phyloP scores from a whole-genome alignment of 1,140 invertebrate genomes.

The Lamellibrachia luymesi region DNA sequence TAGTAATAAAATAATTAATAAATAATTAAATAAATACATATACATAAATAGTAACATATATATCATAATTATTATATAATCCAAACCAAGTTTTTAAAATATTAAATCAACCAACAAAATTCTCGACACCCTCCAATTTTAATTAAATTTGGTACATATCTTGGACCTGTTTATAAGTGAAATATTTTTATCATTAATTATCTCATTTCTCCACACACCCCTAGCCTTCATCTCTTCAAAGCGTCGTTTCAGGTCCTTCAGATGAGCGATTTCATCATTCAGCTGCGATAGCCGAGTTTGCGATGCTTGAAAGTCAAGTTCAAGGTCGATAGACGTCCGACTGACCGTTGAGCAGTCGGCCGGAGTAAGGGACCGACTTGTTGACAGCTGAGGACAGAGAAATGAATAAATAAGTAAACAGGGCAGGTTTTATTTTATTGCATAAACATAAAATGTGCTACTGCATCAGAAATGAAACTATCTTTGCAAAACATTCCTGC shows the following conservation, averaged over 20 bases:
- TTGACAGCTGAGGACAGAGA: background rate
- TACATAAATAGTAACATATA: background rate
- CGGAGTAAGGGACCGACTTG: background rate
- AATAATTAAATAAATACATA: too few relatives aligned
- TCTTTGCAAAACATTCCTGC: too few relatives aligned
- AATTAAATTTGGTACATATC: too few relatives aligned
- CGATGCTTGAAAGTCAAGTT: conserved; percentile 84
- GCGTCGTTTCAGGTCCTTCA: conserved; percentile 73
- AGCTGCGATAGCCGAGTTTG: conserved; percentile 78
- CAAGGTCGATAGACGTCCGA: conserved; percentile 86
- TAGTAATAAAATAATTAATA: too few relatives aligned
- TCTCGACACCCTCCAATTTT: background rate
- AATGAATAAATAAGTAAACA: background rate
- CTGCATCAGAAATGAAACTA: too few relatives aligned
- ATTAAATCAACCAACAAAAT: conserved; percentile 16
- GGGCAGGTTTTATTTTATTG: too few relatives aligned
- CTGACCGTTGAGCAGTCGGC: conserved; percentile 26
- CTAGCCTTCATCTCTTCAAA: conserved; percentile 69
- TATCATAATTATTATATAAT: too few relatives aligned
- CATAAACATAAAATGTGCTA: too few relatives aligned
- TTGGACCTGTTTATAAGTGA: too few relatives aligned
- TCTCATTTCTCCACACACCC: conserved; percentile 24
- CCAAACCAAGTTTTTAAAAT: background rate
- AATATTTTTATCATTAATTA: background rate
- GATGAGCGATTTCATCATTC: conserved; percentile 76